Evolutionary conservation across 2,797 vertebrate species (phyloP).

Genomic region (Darevskia mixta): DNA sequence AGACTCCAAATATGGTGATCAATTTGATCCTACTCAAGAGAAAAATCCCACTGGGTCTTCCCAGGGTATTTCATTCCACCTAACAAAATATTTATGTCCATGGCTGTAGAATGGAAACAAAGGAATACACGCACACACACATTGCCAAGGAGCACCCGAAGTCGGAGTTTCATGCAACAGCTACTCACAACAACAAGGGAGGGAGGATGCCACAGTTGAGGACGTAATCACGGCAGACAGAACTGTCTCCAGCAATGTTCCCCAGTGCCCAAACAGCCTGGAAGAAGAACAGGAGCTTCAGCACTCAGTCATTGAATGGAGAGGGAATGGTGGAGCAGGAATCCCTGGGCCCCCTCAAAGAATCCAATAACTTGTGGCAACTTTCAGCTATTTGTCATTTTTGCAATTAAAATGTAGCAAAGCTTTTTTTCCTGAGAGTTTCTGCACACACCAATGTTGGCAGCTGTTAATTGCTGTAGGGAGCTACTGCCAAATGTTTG

Average conservation of each 20-base stretch:
- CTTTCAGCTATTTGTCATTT: not conserved
- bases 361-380: not conserved
- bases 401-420: not conserved
- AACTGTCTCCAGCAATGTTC: constrained; percentile 98
- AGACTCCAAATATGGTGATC: not conserved
- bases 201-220: constrained; percentile 96
- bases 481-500: not conserved
- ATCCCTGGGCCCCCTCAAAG: not conserved
- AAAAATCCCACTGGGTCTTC: not conserved
- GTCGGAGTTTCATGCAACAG: constrained; percentile 2
- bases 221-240: constrained; percentile 96
- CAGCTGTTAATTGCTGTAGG: not conserved
- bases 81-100: not conserved
- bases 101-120: not conserved
- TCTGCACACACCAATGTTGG: too few relatives aligned
- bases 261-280: constrained; percentile 99
- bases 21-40: not conserved
- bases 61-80: not conserved
- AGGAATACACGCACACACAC: not conserved
- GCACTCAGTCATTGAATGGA: constrained; percentile 35
- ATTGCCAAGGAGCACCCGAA: not conserved
- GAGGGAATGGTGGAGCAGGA: not conserved
- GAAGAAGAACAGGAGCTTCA: constrained; percentile 66
- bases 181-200: constrained; percentile 92
- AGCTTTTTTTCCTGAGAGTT: not conserved